A percentile compares a stretch with the other conserved stretches of the same genome.
phyloP scores from a whole-genome alignment of 2,888 invertebrate species.

The Netelia inedita region DNA sequence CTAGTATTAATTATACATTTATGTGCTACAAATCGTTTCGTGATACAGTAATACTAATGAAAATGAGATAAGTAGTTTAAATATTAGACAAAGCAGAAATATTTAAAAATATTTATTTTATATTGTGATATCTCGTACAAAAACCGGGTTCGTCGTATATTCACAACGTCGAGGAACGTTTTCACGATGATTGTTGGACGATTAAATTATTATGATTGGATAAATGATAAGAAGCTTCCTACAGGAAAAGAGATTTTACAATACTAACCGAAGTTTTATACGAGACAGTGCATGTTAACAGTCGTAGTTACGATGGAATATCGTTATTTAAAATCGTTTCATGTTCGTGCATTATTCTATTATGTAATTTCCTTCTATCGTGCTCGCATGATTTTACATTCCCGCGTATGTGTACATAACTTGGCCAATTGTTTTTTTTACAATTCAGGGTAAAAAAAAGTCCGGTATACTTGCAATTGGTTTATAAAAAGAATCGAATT shows the following conservation, averaged over 20 bases:
- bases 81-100: no score
- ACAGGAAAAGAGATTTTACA: not conserved
- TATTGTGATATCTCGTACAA: not conserved
- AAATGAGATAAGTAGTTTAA: no score
- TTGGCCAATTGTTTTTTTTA: no score
- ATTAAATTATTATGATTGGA: not conserved
- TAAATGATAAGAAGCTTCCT: not conserved
- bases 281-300: not conserved
- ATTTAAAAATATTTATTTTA: no score
- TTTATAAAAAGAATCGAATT: constrained; percentile 10
- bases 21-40: no score
- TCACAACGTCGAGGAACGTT: not conserved
- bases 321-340: constrained; percentile 12
- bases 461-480: not conserved
- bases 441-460: not conserved
- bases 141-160: no score
- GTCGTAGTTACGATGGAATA: not conserved
- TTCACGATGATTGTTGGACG: not conserved
- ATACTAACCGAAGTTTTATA: not conserved
- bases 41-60: no score
- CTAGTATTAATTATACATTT: no score
- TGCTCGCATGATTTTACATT: not conserved
- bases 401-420: no score
- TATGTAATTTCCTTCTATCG: not conserved
- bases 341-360: constrained; percentile 2